These are phyloP conservation scores for Rhodinocichla rosea DNA, from an alignment of 2,113 vertebrate genomes.

Conservation along the genomic window DNA sequence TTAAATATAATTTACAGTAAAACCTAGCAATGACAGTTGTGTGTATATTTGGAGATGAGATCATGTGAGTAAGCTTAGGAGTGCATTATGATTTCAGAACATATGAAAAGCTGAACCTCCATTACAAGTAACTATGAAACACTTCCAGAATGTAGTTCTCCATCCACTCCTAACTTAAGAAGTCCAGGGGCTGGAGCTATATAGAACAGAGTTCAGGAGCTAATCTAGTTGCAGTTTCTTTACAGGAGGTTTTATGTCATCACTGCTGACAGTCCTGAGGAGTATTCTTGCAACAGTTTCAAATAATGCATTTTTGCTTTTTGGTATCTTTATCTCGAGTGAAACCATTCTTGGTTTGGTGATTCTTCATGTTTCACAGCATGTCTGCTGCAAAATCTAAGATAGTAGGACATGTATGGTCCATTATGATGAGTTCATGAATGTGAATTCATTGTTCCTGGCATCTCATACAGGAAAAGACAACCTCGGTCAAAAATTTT, in stretches of 20 bases:
- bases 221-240: neutral
- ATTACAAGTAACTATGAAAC: neutral
- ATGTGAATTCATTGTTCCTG: neutral
- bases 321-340: neutral
- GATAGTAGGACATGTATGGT: neutral
- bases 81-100: neutral
- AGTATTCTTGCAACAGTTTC: neutral
- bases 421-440: rapidly evolving
- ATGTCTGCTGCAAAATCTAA: neutral
- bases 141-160: neutral
- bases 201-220: neutral
- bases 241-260: neutral
- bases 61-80: neutral
- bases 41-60: neutral
- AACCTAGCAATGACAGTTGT: neutral
- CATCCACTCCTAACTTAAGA: neutral
- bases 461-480: neutral
- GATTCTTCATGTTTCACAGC: neutral
- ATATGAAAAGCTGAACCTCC: neutral
- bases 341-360: neutral
- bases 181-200: neutral
- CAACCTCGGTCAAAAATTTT: neutral
- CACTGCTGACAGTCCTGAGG: neutral
- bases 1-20: neutral
- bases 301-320: neutral